These are phyloP conservation scores for Carterocephalus palaemon DNA, from an alignment of 2,888 invertebrate species.

Conservation along the genomic window DNA sequence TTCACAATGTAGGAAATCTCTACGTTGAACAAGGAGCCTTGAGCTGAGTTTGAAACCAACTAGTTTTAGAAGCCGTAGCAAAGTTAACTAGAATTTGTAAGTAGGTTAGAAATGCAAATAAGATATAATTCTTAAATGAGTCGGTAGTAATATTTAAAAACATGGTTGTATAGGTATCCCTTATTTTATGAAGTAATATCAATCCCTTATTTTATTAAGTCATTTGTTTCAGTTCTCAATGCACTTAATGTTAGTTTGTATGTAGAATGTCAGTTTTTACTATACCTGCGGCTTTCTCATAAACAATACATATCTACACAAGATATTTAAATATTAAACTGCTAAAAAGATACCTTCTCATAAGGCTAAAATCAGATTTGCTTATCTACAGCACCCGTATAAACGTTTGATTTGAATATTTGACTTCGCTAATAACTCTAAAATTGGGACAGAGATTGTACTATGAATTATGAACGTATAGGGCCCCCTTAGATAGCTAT, in stretches of 20 bases:
- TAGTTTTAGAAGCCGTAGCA: conserved; percentile 20
- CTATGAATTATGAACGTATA: conserved; percentile 44
- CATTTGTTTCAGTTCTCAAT: no score
- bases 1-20: conserved; percentile 9
- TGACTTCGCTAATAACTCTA: conserved; percentile 60
- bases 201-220: no score
- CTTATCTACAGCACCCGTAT: conserved; percentile 45
- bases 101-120: conserved; percentile 11
- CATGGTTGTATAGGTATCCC: no score
- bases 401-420: conserved; percentile 52
- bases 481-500: conserved; percentile 36
- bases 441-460: conserved; percentile 67
- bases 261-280: no score
- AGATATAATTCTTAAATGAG: neutral
- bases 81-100: conserved; percentile 18
- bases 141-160: no score
- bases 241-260: no score
- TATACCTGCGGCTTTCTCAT: no score
- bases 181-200: no score
- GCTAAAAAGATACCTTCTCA: conserved; percentile 4
- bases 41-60: conserved; percentile 5
- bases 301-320: no score
- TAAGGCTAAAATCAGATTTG: conserved; percentile 35
- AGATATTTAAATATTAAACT: no score
- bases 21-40: conserved; percentile 10